Evolutionary conservation across 2,888 invertebrate species (phyloP), one percentile per base, ranked within the genome.

Genomic region (Pterobdella sp.): DNA sequence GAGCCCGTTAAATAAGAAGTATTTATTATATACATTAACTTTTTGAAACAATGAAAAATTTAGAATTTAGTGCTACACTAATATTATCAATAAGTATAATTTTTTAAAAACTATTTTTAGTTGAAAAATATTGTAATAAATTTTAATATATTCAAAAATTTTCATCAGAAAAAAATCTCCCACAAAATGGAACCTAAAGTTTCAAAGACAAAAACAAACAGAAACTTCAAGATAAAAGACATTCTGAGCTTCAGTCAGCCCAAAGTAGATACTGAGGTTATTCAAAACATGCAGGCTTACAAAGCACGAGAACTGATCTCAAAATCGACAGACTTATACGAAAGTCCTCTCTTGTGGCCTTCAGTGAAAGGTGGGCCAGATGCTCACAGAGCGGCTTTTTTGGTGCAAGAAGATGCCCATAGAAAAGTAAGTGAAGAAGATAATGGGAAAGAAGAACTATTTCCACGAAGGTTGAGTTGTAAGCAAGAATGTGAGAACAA

Each of bases 171-270:
- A 63, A 63, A 63, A 29, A 7, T 7, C n/a, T 7, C 26, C 10
- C n/a, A 63, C 7, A 63, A 63, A 22, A 26, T 7, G 26, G 7
- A 7, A 22, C 14, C 7, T 14, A 63, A 26, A 63, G n/a, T 63
- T 10, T 10, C 63, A 7, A 42, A 42, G 22, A 42, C 10, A 14
- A 22, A 22, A 14, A 22, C 10, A 22, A 42, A 22, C 22, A 42
- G 22, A 42, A 42, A 42, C 31, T 70, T 70, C 34, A 49, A 70
- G 35, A 70, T 70, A 32, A 56, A 52, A n/a, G 70, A 70, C 56
- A 56, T 70, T n/a, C 70, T 70, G 7, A 70, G 35, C 22, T 70
- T 42, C 56, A 70, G 70, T n/a, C 18, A 29, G 36, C 70, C 70
- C 22, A 70, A 70, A 22, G 22, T 42, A 7, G 22, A 42, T 42